Percentiles rank a stretch among this genome's conserved stretches.
These are phyloP conservation scores for Lota lota DNA, from an alignment of 2,113 vertebrate species.

Conservation along the genomic window DNA sequence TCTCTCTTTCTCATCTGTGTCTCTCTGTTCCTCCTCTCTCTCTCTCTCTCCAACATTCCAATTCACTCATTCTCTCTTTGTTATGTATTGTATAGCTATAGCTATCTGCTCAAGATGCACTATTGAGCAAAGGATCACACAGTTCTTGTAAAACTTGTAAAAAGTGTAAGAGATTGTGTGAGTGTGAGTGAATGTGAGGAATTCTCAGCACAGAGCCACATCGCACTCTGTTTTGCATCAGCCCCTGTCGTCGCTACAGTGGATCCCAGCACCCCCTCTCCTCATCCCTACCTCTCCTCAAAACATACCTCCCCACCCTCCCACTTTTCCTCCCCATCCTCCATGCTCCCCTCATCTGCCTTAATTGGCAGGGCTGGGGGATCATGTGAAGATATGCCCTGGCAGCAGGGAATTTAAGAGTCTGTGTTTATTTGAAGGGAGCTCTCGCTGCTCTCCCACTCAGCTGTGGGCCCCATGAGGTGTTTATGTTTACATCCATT, in stretches of 20 bases:
- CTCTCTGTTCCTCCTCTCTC: too few relatives aligned
- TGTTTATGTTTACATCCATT: conserved; percentile 52
- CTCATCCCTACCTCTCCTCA: too few relatives aligned
- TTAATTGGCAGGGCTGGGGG: conserved; percentile 53
- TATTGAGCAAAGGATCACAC: conserved; percentile 11
- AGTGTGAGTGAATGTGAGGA: not conserved
- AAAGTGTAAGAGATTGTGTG: too few relatives aligned
- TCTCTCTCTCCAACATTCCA: too few relatives aligned
- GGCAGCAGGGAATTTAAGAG: conserved; percentile 45
- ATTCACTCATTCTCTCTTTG: too few relatives aligned
- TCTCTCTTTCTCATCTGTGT: too few relatives aligned
- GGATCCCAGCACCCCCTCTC: conserved; percentile 44
- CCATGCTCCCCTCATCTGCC: conserved; percentile 59
- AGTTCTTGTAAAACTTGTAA: conserved; percentile 16
- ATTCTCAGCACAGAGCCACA: conserved; percentile 6
- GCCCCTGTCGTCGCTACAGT: conserved; percentile 44
- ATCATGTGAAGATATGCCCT: conserved; percentile 61
- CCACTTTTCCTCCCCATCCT: conserved; percentile 30
- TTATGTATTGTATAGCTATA: not conserved
- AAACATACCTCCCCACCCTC: conserved; percentile 4
- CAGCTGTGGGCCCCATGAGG: conserved; percentile 50
- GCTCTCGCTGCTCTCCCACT: conserved; percentile 64
- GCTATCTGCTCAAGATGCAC: not conserved
- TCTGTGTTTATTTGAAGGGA: conserved; percentile 62
- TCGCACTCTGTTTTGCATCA: conserved; percentile 18